Evolutionary conservation across 2,888 invertebrate genomes (phyloP).

Genomic region (Therioaphis trifolii): DNA sequence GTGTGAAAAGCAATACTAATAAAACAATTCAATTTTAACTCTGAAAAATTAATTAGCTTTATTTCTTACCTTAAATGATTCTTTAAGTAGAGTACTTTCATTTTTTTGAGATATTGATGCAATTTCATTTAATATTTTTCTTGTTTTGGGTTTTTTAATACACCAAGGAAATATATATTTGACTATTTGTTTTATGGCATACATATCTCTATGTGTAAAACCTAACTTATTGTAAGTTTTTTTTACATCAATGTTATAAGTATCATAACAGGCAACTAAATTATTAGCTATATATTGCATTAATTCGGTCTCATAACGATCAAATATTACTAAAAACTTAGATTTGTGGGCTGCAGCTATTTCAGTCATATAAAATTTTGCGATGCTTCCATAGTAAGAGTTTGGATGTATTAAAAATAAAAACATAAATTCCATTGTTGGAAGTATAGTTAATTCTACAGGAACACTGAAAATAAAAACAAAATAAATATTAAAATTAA

Average conservation of each 20-base stretch:
- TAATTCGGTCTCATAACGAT: slow-evolving; percentile 74
- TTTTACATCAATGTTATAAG: slow-evolving; percentile 55
- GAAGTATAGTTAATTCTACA: slow-evolving; percentile 62
- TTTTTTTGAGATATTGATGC: slow-evolving; percentile 56
- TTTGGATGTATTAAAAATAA: slow-evolving; percentile 70
- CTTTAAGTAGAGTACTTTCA: slow-evolving; percentile 58
- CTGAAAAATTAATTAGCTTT: background rate
- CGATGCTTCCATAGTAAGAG: slow-evolving; percentile 73
- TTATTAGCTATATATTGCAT: slow-evolving; percentile 66
- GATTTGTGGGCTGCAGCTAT: slow-evolving; percentile 72
- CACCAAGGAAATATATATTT: slow-evolving; percentile 64
- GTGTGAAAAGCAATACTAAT: slow-evolving; percentile 59
- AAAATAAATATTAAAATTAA: background rate
- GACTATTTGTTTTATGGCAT: slow-evolving; percentile 58
- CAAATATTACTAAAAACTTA: slow-evolving; percentile 74
- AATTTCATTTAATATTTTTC: slow-evolving; percentile 57
- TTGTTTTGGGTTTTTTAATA: slow-evolving; percentile 59
- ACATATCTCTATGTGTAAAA: slow-evolving; percentile 54
- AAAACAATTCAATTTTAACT: slow-evolving; percentile 22
- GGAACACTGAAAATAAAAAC: slow-evolving; percentile 64
- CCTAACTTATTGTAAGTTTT: slow-evolving; percentile 57
- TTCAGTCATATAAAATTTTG: slow-evolving; percentile 73
- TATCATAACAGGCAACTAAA: slow-evolving; percentile 52
- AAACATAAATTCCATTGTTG: slow-evolving; percentile 64
- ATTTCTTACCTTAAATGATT: slow-evolving; percentile 63